These are phyloP conservation scores for Menidia menidia DNA, from an alignment of 2,797 vertebrate genomes.

Conservation along the genomic window DNA sequence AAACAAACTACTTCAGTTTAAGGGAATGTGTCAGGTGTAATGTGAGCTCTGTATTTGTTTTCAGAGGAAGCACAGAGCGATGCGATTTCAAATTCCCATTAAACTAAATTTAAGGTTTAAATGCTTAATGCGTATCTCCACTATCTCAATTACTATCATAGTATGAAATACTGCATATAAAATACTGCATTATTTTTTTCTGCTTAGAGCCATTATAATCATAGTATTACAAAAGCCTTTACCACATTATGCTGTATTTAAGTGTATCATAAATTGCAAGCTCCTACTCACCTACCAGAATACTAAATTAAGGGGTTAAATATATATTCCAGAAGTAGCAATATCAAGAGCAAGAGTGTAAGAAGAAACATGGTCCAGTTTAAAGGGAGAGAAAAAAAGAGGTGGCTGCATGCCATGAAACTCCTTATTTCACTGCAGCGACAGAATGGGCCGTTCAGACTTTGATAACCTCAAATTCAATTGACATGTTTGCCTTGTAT, in stretches of 20 bases:
- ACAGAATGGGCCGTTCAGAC: background rate
- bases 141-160: no score
- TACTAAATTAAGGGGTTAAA: background rate
- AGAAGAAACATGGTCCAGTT: background rate
- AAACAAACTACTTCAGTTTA: background rate
- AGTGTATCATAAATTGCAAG: background rate
- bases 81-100: no score
- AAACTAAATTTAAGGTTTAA: no score
- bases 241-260: background rate
- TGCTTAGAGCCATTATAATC: no score
- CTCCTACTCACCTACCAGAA: background rate
- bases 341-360: background rate
- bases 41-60: background rate
- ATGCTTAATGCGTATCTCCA: no score
- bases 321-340: background rate
- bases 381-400: background rate
- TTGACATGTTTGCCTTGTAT: background rate
- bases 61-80: no score
- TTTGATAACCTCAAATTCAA: background rate
- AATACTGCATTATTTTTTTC: no score
- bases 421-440: constrained; percentile 7
- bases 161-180: no score
- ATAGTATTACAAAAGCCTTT: no score
- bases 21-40: background rate
- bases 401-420: background rate